These are phyloP conservation scores for Julus scanicus DNA, from an alignment of 2,888 invertebrate species.

Conservation along the genomic window DNA sequence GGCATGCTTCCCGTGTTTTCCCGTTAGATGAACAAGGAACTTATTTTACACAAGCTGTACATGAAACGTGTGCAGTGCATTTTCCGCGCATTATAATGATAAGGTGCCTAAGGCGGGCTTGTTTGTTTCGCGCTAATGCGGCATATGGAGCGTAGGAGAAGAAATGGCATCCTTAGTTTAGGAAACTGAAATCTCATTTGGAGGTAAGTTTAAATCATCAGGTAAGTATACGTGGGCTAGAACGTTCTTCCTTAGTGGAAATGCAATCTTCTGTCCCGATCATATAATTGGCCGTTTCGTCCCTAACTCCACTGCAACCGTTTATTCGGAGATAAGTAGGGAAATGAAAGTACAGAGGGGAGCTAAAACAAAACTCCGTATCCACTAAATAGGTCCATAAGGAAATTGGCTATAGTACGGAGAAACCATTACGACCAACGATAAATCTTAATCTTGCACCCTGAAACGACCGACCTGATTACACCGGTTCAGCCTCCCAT, in stretches of 20 bases:
- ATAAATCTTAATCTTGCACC: constrained; percentile 45
- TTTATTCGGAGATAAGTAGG: constrained; percentile 40
- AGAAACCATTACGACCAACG: constrained; percentile 14
- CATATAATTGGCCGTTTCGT: constrained; percentile 31
- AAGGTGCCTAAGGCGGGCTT: neutral
- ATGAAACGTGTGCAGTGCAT: neutral
- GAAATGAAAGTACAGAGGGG: constrained; percentile 23
- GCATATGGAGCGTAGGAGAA: constrained; percentile 5
- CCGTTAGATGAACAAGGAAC: neutral
- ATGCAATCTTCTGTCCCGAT: constrained; percentile 40
- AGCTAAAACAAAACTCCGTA: constrained; percentile 34
- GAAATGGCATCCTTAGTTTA: neutral
- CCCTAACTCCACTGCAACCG: constrained; percentile 22
- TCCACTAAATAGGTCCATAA: constrained; percentile 43
- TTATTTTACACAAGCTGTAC: neutral
- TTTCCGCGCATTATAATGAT: neutral
- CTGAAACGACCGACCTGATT: constrained; percentile 28
- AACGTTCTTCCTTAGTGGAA: neutral
- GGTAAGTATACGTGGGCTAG: neutral
- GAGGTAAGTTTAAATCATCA: constrained; percentile 43
- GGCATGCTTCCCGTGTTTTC: neutral
- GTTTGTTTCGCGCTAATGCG: constrained; percentile 29
- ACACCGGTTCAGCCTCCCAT: neutral
- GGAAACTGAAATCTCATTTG: constrained; percentile 40
- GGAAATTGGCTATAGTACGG: constrained; percentile 43